phyloP scores from a whole-genome alignment of 92 coral and sea anemone species.

The Plumapathes pennacea region DNA sequence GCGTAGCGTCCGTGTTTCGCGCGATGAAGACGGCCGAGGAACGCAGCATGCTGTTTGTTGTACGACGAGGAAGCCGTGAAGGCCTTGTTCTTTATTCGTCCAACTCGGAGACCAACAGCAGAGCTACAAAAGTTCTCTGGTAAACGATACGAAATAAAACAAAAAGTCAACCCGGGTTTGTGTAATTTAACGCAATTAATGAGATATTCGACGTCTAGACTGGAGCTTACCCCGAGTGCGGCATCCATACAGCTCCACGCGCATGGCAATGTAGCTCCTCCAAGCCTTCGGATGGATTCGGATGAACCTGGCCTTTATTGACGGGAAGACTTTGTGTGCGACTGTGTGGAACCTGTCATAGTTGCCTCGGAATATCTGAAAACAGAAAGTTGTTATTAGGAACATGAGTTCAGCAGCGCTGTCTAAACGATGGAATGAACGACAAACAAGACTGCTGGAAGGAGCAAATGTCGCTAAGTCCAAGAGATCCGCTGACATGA shows the following conservation, averaged over 20 bases:
- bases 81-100: constrained; percentile 69
- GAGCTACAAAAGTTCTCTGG: constrained; percentile 69
- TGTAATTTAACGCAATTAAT: not conserved
- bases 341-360: constrained; percentile 57
- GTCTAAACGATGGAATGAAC: too few species aligned
- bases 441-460: too few species aligned
- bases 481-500: too few species aligned
- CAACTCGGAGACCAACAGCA: constrained; percentile 66
- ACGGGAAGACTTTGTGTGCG: constrained; percentile 57
- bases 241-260: constrained; percentile 84
- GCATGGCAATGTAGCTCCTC: constrained; percentile 63
- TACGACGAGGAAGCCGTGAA: constrained; percentile 68
- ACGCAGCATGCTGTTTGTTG: constrained; percentile 51
- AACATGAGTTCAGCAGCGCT: too few species aligned
- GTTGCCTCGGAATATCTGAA: constrained; percentile 43
- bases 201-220: not conserved
- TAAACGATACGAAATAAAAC: not conserved
- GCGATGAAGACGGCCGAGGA: constrained; percentile 61
- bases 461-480: too few species aligned
- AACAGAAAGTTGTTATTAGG: not conserved
- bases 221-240: constrained; percentile 29
- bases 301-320: constrained; percentile 59
- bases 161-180: not conserved
- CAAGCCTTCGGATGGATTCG: constrained; percentile 78
- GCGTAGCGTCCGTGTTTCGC: constrained; percentile 37